These are phyloP conservation scores for Rhadina sibilatrix DNA, from an alignment of 2,113 vertebrate genomes.

Conservation along the genomic window DNA sequence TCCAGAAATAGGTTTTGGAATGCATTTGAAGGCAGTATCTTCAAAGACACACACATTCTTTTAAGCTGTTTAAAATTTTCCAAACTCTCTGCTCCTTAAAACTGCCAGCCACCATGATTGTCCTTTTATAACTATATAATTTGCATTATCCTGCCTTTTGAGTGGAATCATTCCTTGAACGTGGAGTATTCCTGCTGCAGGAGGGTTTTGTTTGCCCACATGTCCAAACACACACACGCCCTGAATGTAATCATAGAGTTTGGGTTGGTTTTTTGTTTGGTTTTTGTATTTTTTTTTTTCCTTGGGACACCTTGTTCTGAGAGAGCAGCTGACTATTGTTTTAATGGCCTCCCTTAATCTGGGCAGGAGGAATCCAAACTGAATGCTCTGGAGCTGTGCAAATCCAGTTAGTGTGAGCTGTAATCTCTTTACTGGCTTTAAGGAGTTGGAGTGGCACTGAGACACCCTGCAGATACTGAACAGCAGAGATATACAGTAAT, in stretches of 20 bases:
- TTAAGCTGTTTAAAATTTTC: conserved; percentile 64
- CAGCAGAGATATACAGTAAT: conserved; percentile 82
- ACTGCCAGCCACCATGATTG: conserved; percentile 20
- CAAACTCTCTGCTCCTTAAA: background rate
- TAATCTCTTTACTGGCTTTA: conserved; percentile 99
- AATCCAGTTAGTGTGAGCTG: conserved; percentile 99
- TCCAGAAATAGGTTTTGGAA: conserved; percentile 56
- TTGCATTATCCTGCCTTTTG: conserved; percentile 41
- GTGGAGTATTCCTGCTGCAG: background rate
- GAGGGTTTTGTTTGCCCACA: background rate
- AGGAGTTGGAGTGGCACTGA: conserved; percentile 86
- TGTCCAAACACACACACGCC: background rate
- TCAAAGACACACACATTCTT: conserved; percentile 64
- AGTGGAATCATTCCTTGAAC: background rate
- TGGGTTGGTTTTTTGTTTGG: background rate
- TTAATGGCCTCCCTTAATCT: conserved; percentile 87
- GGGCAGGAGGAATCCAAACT: conserved; percentile 85
- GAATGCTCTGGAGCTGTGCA: conserved; percentile 93
- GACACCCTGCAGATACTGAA: conserved; percentile 82
- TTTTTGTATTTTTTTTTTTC: background rate
- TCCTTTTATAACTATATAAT: conserved; percentile 47
- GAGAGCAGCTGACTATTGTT: conserved; percentile 74
- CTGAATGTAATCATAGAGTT: background rate
- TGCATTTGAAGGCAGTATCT: conserved; percentile 50
- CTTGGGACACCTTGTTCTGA: conserved; percentile 46